phyloP scores from a whole-genome alignment of 2,888 invertebrate genomes.

The Ypsolopha scabrella region DNA sequence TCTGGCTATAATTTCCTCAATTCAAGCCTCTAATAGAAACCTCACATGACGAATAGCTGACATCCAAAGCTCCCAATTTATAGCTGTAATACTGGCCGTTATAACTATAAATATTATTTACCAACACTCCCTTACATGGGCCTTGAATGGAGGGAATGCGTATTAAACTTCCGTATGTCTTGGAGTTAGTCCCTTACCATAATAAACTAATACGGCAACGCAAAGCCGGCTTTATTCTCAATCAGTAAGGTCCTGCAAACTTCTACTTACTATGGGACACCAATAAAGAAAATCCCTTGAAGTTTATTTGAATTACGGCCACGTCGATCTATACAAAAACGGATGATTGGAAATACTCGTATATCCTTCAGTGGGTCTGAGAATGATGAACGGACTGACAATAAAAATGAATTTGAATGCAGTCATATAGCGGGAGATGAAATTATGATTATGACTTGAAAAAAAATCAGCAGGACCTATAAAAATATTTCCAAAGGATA shows the following conservation, averaged over 20 bases:
- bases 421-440: too few relatives aligned
- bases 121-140: constrained; percentile 12
- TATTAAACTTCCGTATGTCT: neutral
- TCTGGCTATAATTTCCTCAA: constrained; percentile 4
- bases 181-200: too few relatives aligned
- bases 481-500: too few relatives aligned
- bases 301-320: neutral
- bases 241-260: neutral
- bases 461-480: too few relatives aligned
- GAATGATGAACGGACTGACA: too few relatives aligned
- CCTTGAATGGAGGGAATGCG: constrained; percentile 4
- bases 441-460: too few relatives aligned
- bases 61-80: constrained; percentile 13
- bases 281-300: neutral
- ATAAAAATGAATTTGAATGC: too few relatives aligned
- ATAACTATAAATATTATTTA: constrained; percentile 19
- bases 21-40: constrained; percentile 8
- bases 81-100: constrained; percentile 19
- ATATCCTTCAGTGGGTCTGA: too few relatives aligned
- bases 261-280: too few relatives aligned
- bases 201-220: neutral
- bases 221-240: neutral
- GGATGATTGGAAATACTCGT: too few relatives aligned
- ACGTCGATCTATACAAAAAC: too few relatives aligned
- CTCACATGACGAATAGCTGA: constrained; percentile 6